Evolutionary conservation across 2,113 vertebrate genomes (phyloP).

Genomic region (Brevimyrus niger): DNA sequence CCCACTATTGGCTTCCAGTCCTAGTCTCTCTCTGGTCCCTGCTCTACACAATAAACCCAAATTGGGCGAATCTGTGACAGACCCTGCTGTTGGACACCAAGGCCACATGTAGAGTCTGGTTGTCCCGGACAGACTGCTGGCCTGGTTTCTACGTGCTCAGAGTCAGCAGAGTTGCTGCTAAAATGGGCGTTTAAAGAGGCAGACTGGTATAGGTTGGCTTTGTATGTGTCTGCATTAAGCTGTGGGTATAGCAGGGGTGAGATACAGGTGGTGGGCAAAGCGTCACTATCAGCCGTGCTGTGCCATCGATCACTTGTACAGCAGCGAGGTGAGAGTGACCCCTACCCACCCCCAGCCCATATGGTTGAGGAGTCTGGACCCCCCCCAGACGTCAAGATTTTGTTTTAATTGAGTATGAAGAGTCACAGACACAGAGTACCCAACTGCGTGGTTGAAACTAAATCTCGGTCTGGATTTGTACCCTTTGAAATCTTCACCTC

Average conservation of each 20-base stretch:
- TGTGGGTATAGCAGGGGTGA: neutral
- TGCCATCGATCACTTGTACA: constrained; percentile 74
- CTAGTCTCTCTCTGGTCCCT: constrained; percentile 32
- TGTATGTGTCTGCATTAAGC: neutral
- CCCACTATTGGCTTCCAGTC: constrained; percentile 42
- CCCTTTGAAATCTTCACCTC: too few relatives aligned
- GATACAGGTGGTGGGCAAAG: neutral
- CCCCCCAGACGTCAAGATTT: constrained; percentile 15
- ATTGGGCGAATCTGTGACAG: constrained; percentile 65
- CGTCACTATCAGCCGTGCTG: constrained; percentile 13
- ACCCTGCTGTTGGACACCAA: constrained; percentile 80
- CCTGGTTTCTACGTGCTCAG: constrained; percentile 48
- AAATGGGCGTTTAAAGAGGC: neutral
- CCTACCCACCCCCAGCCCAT: constrained; percentile 58
- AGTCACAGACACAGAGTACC: too few relatives aligned
- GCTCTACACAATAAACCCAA: constrained; percentile 62
- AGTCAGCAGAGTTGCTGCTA: constrained; percentile 54
- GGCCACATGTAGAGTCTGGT: constrained; percentile 70
- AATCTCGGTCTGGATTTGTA: too few relatives aligned
- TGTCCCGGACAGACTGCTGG: constrained; percentile 58
- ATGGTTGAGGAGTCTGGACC: constrained; percentile 82
- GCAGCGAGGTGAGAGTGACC: constrained; percentile 44
- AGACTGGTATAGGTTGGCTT: neutral
- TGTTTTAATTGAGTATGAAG: too few relatives aligned
- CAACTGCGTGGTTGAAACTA: too few relatives aligned